Conservation (phyloP, 2,888 invertebrate species). For the Sussaba pulchella region DNA sequence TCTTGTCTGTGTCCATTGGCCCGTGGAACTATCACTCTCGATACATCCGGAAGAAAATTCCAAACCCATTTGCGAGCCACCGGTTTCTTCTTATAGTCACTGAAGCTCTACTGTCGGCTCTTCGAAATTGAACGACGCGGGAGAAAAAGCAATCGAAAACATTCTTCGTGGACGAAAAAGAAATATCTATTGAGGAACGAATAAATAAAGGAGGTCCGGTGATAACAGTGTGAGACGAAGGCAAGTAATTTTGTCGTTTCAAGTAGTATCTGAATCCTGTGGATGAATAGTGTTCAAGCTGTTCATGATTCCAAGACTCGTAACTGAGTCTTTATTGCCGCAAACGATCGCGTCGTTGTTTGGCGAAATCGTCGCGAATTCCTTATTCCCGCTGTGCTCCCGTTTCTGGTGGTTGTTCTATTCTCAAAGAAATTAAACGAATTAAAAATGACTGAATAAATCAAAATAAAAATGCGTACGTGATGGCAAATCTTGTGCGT, state of each 20-base stretch:
- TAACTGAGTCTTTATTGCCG: not conserved
- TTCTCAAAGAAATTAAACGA: slow-evolving; percentile 18
- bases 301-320: not conserved
- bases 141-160: slow-evolving; percentile 1
- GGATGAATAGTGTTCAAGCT: not conserved
- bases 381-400: not conserved
- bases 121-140: slow-evolving; percentile 25
- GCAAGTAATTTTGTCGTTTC: slow-evolving; percentile 4
- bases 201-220: slow-evolving; percentile 40
- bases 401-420: not conserved
- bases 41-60: slow-evolving; percentile 54
- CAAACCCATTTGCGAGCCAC: slow-evolving; percentile 71
- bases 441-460: slow-evolving; percentile 5
- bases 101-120: not conserved
- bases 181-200: not conserved
- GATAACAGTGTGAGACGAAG: slow-evolving; percentile 7
- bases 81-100: slow-evolving; percentile 21
- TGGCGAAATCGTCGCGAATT: not conserved
- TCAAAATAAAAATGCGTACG: too few relatives aligned
- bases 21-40: slow-evolving; percentile 37
- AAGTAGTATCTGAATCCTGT: not conserved
- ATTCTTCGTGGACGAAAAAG: not conserved
- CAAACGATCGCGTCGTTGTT: slow-evolving; percentile 11
- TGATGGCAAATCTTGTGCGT: not conserved
- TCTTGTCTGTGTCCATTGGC: slow-evolving; percentile 65